phyloP scores from a whole-genome alignment of 1,140 invertebrate genomes.

The Trichoplusia ni region DNA sequence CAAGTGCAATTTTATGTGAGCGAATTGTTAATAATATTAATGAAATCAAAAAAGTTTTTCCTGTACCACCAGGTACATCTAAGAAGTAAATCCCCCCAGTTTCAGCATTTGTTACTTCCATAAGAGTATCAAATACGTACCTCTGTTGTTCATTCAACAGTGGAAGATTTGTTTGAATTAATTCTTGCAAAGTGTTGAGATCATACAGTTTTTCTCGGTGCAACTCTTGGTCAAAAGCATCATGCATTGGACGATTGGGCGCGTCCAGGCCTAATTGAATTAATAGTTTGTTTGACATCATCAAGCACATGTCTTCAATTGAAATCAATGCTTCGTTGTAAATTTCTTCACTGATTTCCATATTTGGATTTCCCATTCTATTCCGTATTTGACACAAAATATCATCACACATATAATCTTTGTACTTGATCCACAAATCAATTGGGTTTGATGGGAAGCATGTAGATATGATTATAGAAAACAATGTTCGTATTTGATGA shows the following conservation, averaged over 20 bases:
- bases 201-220: not conserved
- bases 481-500: constrained; percentile 67
- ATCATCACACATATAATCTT: constrained; percentile 61
- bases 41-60: constrained; percentile 15
- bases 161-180: constrained; percentile 8
- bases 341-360: constrained; percentile 37
- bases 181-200: constrained; percentile 10
- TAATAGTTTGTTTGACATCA: constrained; percentile 55
- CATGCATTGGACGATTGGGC: constrained; percentile 45
- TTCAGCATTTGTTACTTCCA: not conserved
- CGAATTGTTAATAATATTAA: constrained; percentile 5
- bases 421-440: constrained; percentile 57
- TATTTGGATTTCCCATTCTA: not conserved
- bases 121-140: constrained; percentile 4
- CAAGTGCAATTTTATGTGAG: not conserved
- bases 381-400: constrained; percentile 36
- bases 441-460: constrained; percentile 59
- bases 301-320: constrained; percentile 62
- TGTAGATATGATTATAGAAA: constrained; percentile 62
- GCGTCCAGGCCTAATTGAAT: constrained; percentile 58
- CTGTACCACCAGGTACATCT: constrained; percentile 8
- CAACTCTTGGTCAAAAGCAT: constrained; percentile 1
- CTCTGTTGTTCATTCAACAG: constrained; percentile 17
- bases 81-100: not conserved
- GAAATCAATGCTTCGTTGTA: constrained; percentile 44